A percentile compares a stretch with the other conserved stretches of the same genome.
Conservation (phyloP, 2,888 invertebrate species). For the Rhagophthalmus giganteus region DNA sequence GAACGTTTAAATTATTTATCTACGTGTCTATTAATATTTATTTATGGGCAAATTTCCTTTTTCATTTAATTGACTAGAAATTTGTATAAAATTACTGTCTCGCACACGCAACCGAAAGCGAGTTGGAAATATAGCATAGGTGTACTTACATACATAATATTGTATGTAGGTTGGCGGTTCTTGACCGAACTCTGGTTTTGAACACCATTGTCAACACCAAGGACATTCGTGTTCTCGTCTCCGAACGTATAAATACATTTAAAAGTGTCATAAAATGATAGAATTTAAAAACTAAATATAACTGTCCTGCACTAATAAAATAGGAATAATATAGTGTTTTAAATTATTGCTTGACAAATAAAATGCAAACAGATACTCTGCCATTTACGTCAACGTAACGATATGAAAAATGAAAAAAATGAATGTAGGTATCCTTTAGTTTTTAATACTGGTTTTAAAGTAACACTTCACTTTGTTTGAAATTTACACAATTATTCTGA, state of each 20-base stretch:
- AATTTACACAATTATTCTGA: too few species aligned
- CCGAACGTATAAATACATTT: constrained; percentile 29
- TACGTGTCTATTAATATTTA: constrained; percentile 38
- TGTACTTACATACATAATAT: too few species aligned
- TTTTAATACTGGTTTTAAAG: too few species aligned
- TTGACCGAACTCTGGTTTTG: constrained; percentile 50
- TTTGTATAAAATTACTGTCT: constrained; percentile 10
- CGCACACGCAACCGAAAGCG: constrained; percentile 5
- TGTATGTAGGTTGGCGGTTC: constrained; percentile 42
- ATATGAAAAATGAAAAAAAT: too few species aligned
- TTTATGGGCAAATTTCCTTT: constrained; percentile 32
- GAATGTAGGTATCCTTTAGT: too few species aligned
- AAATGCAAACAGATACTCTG: too few species aligned
- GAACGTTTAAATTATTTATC: constrained; percentile 36
- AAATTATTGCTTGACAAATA: too few species aligned
- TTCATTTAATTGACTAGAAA: constrained; percentile 37
- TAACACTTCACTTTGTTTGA: too few species aligned
- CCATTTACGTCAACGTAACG: too few species aligned
- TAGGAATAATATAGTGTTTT: constrained; percentile 1
- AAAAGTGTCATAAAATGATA: constrained; percentile 27
- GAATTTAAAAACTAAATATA: constrained; percentile 12
- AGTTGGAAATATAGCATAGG: constrained; percentile 4
- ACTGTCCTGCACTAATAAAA: constrained; percentile 16
- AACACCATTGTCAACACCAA: constrained; percentile 45
- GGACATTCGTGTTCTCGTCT: constrained; percentile 40